Conservation (phyloP, 35 echinoderm and acorn worm genomes). For the Apostichopus parvimensis region DNA sequence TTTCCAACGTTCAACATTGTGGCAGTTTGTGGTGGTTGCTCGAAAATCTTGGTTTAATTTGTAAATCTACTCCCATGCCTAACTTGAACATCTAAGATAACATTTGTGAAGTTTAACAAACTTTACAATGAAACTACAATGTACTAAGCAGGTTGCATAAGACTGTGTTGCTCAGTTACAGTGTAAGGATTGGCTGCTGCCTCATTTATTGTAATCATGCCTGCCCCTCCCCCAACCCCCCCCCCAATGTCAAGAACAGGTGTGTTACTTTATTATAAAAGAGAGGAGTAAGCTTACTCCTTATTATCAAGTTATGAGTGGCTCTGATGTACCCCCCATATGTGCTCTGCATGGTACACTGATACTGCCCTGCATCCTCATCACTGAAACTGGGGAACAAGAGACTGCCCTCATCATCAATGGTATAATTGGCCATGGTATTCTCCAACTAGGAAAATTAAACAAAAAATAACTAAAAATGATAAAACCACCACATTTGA, state of each 20-base stretch:
- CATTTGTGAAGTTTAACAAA: too few relatives aligned
- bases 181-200: neutral
- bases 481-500: neutral
- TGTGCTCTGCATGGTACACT: constrained; percentile 25
- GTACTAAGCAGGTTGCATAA: neutral
- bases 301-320: neutral
- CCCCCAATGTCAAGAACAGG: too few relatives aligned
- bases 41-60: too few relatives aligned
- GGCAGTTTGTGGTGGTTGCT: too few relatives aligned
- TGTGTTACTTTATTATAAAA: too few relatives aligned
- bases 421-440: neutral
- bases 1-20: too few relatives aligned
- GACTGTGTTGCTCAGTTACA: neutral
- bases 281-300: neutral
- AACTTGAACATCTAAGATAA: too few relatives aligned
- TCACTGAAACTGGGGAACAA: constrained; percentile 4
- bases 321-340: neutral
- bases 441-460: neutral
- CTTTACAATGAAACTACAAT: too few relatives aligned
- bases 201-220: neutral
- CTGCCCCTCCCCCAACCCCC: too few relatives aligned
- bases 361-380: neutral
- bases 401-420: constrained; percentile 8
- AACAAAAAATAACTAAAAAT: neutral
- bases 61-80: too few relatives aligned